A percentile compares a stretch with the other conserved stretches of the same genome.
Evolutionary conservation across 2,113 vertebrate genomes (phyloP).

Genomic region (Sprattus sprattus): DNA sequence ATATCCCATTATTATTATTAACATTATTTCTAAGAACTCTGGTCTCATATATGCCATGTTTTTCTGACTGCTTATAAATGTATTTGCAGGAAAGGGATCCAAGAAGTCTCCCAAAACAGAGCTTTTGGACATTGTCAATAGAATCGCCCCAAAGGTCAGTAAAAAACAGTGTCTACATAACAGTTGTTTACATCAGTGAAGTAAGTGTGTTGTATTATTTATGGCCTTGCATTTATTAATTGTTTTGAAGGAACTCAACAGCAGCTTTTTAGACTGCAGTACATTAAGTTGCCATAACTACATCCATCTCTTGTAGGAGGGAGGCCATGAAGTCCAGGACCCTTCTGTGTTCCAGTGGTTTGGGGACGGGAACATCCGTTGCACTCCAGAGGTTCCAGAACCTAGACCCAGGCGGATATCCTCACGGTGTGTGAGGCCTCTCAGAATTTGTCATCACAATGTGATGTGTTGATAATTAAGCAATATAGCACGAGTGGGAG

Average conservation of each 20-base stretch:
- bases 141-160: slow-evolving; percentile 91
- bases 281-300: not conserved
- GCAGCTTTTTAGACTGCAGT: not conserved
- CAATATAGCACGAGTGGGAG: too few relatives aligned
- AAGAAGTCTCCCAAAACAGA: slow-evolving; percentile 70
- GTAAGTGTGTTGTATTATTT: too few relatives aligned
- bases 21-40: not conserved
- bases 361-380: slow-evolving; percentile 79
- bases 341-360: slow-evolving; percentile 87
- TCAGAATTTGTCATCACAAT: not conserved
- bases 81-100: slow-evolving; percentile 61
- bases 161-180: not conserved
- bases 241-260: not conserved
- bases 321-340: slow-evolving; percentile 66
- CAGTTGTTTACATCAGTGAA: not conserved
- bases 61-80: not conserved
- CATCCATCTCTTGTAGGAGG: slow-evolving; percentile 65
- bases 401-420: slow-evolving; percentile 69
- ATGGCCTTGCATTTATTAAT: too few relatives aligned
- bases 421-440: slow-evolving; percentile 65
- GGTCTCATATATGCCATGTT: not conserved
- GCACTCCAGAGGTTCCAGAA: slow-evolving; percentile 76
- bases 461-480: not conserved
- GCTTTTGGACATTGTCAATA: slow-evolving; percentile 90
- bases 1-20: not conserved